Percentiles rank a stretch among this genome's conserved stretches.
These are phyloP conservation scores for Apis florea DNA, from an alignment of 1,140 invertebrate species.

Conservation along the genomic window DNA sequence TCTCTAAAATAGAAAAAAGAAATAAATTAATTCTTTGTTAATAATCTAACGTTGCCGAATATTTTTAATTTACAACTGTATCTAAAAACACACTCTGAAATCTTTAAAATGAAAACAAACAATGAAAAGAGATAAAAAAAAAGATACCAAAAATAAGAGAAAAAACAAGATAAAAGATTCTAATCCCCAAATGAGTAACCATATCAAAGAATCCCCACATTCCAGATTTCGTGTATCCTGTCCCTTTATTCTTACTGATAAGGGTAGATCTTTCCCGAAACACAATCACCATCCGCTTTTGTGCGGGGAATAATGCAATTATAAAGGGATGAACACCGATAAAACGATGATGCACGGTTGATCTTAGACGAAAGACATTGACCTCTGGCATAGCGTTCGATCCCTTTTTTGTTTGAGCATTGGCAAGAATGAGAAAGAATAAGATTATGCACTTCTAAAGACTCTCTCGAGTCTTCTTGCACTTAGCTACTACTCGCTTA, in stretches of 20 bases:
- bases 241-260: constrained; percentile 1
- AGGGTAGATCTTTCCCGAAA: not conserved
- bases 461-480: constrained; percentile 17
- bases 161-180: not conserved
- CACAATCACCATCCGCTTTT: constrained; percentile 2
- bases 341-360: constrained; percentile 27
- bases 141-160: not conserved
- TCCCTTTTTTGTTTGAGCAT: not conserved
- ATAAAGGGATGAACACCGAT: constrained; percentile 24
- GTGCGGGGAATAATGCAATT: constrained; percentile 47
- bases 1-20: too few relatives aligned
- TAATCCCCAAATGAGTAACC: not conserved
- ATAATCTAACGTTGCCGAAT: too few relatives aligned
- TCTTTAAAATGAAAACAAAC: not conserved
- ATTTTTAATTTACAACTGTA: too few relatives aligned
- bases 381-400: constrained; percentile 11
- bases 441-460: constrained; percentile 56
- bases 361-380: constrained; percentile 52
- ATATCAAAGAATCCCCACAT: not conserved
- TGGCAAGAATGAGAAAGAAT: not conserved
- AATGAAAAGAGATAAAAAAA: not conserved
- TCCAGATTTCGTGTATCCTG: not conserved
- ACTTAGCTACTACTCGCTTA: constrained; percentile 11
- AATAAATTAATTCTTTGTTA: too few relatives aligned
- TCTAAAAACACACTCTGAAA: not conserved